These are phyloP conservation scores for Acronicta leporina DNA, from an alignment of 2,888 invertebrate genomes.

Conservation along the genomic window DNA sequence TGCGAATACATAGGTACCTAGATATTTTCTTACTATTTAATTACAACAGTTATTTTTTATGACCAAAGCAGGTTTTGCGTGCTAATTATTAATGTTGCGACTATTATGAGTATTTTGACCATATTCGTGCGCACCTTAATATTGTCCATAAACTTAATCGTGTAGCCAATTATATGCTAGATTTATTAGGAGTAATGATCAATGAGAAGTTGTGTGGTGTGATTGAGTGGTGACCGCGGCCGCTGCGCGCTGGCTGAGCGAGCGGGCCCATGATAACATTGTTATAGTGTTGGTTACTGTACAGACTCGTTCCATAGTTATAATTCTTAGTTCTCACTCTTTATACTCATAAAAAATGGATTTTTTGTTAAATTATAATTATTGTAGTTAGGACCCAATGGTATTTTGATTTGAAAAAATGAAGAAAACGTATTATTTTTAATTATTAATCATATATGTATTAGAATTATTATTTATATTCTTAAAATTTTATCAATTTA, in stretches of 20 bases:
- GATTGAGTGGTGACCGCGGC: constrained; percentile 7
- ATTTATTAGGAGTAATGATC: neutral
- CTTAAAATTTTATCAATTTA: constrained; percentile 31
- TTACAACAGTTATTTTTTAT: neutral
- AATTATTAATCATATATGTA: constrained; percentile 23
- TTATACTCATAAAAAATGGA: constrained; percentile 41
- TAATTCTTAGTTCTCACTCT: constrained; percentile 30
- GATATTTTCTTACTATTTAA: too few species aligned
- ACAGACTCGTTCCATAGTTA: constrained; percentile 18
- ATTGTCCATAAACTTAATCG: constrained; percentile 3
- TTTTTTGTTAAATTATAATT: constrained; percentile 41
- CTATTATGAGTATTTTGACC: neutral
- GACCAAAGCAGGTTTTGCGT: neutral
- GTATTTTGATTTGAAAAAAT: constrained; percentile 41
- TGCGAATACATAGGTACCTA: too few species aligned
- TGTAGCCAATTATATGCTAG: constrained; percentile 8
- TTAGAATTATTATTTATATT: constrained; percentile 39
- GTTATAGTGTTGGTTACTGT: constrained; percentile 12
- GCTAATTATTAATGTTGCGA: constrained; percentile 9
- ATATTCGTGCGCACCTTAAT: constrained; percentile 8
- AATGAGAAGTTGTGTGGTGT: neutral
- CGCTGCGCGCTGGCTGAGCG: too few species aligned
- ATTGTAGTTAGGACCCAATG: constrained; percentile 36
- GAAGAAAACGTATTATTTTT: constrained; percentile 46
- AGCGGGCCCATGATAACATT: constrained; percentile 22